Base-by-base conservation (phyloP, 92 coral and sea anemone genomes). In the Galaxea fascicularis region DNA sequence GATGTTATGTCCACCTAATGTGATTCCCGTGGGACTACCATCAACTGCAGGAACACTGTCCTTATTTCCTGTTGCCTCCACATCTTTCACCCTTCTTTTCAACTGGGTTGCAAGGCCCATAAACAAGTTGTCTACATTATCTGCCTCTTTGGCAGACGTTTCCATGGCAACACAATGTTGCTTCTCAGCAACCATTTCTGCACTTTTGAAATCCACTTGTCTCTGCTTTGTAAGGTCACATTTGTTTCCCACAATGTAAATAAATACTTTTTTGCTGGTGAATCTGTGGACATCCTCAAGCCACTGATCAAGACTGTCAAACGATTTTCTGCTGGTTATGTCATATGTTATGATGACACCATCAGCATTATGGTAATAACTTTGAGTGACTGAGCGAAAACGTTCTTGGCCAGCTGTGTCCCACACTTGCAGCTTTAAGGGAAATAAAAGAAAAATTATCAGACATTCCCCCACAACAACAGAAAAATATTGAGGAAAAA, bases 381-480 rank as follows among this genome's bases (percentile, higher is more conserved):
- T 97, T 67, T 97, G 99, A 47, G 99, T 97, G 31, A 97, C 90
- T 31, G 99, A 97, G 53, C 98, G 95, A 79, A 97, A 97, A 0
- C 99, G 84, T 67, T 97, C 99, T 69, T 97, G 98, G 46, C 99
- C 99, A 7, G 99, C 99, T 21, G 99, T 97, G 76, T 97, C 99
- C 99, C 99, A 97, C 47, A 97, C 80, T 87, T 97, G 99, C 69
- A 97, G 85, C 99, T 96, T 66, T 27, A 88, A 89, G 69, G 69
- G 25, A 80, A 75, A 75, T 4, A 57, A 74, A 17, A 1, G 24
- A 52, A 20, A 10, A 10, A 25, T 59, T 4, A 13, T 65, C 6
- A n/a, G 31, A 28, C 0, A 30, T 58, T 56, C 7, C 18, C 22
- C 22, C 47, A 35, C 21, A 20, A 51, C 77, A 26, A 52, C 46